phyloP scores from a whole-genome alignment of 2,797 vertebrate genomes.

The Balearica regulorum region DNA sequence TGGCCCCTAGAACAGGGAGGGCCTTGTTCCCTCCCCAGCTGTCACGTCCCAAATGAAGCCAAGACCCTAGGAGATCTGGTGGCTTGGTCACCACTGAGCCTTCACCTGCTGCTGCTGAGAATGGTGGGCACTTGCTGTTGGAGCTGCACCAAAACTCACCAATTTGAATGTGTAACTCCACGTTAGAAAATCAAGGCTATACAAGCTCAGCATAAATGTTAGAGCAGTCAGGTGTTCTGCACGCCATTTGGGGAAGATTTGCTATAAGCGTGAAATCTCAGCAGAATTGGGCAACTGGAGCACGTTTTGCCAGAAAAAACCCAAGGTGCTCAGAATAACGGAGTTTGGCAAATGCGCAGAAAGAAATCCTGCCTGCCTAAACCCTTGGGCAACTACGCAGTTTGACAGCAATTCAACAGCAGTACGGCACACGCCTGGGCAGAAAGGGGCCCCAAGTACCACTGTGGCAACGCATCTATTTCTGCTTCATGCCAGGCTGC shows the following conservation, averaged over 20 bases:
- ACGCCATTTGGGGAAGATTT: not conserved
- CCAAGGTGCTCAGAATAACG: not conserved
- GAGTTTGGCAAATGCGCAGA: not conserved
- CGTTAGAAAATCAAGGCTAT: not conserved
- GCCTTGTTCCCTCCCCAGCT: not conserved
- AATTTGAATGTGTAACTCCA: not conserved
- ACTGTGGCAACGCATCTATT: rapidly evolving
- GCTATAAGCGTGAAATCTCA: not conserved
- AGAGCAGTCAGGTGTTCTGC: not conserved
- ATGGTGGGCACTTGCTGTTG: not conserved
- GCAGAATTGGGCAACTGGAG: not conserved
- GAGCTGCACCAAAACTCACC: not conserved
- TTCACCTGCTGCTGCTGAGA: not conserved
- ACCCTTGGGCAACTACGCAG: not conserved
- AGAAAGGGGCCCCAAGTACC: not conserved
- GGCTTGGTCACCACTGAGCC: not conserved
- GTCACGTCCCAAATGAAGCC: not conserved
- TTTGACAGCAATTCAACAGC: not conserved
- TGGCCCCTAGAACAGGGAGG: not conserved
- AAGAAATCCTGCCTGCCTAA: not conserved
- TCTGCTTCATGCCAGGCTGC: not conserved
- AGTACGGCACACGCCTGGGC: not conserved
- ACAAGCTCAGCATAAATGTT: not conserved
- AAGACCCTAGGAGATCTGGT: not conserved
- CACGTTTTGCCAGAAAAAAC: not conserved